Evolutionary conservation across 2,797 vertebrate species (phyloP), one percentile per base, ranked within the genome.

Genomic region (Scarus forsteni): DNA sequence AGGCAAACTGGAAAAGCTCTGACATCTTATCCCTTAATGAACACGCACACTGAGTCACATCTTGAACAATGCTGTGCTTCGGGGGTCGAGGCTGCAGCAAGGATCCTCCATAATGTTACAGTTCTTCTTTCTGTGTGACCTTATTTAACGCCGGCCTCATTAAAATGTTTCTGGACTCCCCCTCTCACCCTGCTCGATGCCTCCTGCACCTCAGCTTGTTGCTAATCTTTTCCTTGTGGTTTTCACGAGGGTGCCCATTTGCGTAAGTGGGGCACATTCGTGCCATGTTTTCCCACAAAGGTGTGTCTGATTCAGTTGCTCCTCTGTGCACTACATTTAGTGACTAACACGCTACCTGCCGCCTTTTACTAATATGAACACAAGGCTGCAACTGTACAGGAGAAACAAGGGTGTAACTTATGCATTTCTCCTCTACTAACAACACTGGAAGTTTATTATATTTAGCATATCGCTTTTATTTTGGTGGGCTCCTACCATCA

Each of bases 201-300:
- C 44, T 64, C 62, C 1, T 6, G 62, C 80, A 75, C 55, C 38
- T 76, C 76, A 60, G 44, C 79, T 39, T 18, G 14, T 10, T 11
- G 60, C 66, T 94, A 94, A 94, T 93, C 93, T 89, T 75, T 92
- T 90, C 78, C 92, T 91, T 88, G 93, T 92, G 94, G 72, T 90
- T 86, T 92, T 83, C 91, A 92, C 89, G 80, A 83, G 92, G 85
- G 53, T 53, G 73, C 70, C 75, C 0, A 0, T 58, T 67, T 67
- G 38, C 63, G 53, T 38, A 59, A 70, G 44, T 38, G 59, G 61
- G 64, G 54, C 54, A 55, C 69, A 35, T 80, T 80, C 55, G 27
- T 54, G 52, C 67, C 75, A 66, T 19, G 55, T 60, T 61, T 81
- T 60, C 27, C 4, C 7, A 14, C 0, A 0, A 51, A 64, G 70